Evolutionary conservation across 2,113 vertebrate genomes (phyloP).

Genomic region (Charina bottae): DNA sequence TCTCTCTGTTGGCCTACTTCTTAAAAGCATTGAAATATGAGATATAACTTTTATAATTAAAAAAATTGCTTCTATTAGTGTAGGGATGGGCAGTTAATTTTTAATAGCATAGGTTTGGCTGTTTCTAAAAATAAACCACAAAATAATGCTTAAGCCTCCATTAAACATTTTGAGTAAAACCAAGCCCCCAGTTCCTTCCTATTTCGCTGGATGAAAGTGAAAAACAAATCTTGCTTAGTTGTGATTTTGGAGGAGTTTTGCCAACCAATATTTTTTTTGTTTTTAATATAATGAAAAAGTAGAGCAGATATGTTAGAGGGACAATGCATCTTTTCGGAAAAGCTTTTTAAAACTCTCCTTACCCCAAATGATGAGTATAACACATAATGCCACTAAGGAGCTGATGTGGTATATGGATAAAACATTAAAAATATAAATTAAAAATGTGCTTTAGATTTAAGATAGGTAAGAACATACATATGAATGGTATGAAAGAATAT

Average conservation of each 20-base stretch:
- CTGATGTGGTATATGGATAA: neutral
- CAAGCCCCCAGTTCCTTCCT: neutral
- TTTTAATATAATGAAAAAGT: neutral
- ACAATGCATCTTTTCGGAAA: neutral
- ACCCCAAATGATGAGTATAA: conserved; percentile 41
- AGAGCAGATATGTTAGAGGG: neutral
- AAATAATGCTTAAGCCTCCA: neutral
- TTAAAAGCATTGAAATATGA: neutral
- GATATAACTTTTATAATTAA: neutral
- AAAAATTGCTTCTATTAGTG: neutral
- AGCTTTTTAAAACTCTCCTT: conserved; percentile 71
- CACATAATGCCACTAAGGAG: conserved; percentile 12
- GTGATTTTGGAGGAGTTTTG: neutral
- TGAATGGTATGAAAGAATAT: conserved; percentile 28
- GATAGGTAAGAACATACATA: conserved; percentile 6
- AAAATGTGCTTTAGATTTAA: conserved; percentile 1
- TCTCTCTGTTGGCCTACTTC: neutral
- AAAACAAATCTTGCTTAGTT: neutral
- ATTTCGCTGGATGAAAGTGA: neutral
- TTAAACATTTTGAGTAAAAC: neutral
- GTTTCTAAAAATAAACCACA: neutral
- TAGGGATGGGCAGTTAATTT: neutral
- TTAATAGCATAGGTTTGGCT: neutral
- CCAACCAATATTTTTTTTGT: neutral
- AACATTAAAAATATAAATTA: neutral